Evolutionary conservation across 1,140 invertebrate species (phyloP).

Genomic region (Ptiloglossa arizonensis): DNA sequence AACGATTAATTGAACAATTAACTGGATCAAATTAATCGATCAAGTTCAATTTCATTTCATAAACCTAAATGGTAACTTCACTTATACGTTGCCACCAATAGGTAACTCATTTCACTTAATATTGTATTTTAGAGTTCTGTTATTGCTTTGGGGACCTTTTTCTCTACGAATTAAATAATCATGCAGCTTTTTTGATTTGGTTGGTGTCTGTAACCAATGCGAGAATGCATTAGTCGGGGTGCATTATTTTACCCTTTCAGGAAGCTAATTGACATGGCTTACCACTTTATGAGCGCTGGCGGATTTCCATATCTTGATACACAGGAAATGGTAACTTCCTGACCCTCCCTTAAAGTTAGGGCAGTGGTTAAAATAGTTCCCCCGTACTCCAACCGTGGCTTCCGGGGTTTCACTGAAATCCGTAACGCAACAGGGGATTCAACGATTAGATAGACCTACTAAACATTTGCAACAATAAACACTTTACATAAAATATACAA

Average conservation of each 20-base stretch:
- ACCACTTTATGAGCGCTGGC: constrained; percentile 92
- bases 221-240: background rate
- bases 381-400: constrained; percentile 90
- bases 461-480: background rate
- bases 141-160: no score
- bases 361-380: constrained; percentile 85
- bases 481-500: no score
- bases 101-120: no score
- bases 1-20: no score
- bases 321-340: constrained; percentile 90
- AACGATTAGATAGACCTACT: background rate
- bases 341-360: constrained; percentile 87
- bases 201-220: background rate
- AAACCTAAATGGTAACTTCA: no score
- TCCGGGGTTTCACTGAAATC: constrained; percentile 90
- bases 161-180: no score
- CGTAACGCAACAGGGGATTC: background rate
- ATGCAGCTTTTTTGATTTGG: no score
- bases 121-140: no score
- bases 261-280: constrained; percentile 44
- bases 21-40: no score
- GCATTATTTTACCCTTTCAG: background rate
- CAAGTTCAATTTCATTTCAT: no score
- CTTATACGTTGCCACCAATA: no score
- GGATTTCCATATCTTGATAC: constrained; percentile 93